Percentiles rank a stretch among this genome's conserved stretches.
phyloP scores from a whole-genome alignment of 92 coral and sea anemone genomes.

The Palythoa grandiflora region DNA sequence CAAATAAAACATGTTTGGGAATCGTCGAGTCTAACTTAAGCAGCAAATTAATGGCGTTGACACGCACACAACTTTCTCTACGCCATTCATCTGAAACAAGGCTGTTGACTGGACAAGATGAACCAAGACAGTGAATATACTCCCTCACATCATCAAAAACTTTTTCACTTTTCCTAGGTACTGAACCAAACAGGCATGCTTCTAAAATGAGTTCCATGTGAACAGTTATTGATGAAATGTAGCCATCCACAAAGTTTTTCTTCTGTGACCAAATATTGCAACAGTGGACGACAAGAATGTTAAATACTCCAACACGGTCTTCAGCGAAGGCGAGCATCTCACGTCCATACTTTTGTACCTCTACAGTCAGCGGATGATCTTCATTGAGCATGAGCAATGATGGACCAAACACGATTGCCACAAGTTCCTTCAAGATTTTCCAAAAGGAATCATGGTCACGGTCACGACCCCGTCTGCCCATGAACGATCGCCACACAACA shows the following conservation, averaged over 20 bases:
- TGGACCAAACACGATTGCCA: constrained; percentile 76
- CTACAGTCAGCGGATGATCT: constrained; percentile 70
- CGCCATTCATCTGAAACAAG: constrained; percentile 68
- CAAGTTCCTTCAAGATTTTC: constrained; percentile 71
- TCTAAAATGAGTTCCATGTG: constrained; percentile 74
- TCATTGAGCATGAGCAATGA: constrained; percentile 77
- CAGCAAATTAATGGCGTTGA: constrained; percentile 76
- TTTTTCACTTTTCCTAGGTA: constrained; percentile 71
- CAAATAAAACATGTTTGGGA: constrained; percentile 48
- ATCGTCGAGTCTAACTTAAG: constrained; percentile 66
- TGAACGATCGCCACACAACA: constrained; percentile 80
- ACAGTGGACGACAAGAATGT: constrained; percentile 78
- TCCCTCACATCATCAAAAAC: constrained; percentile 75
- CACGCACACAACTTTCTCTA: constrained; percentile 81
- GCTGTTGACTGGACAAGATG: constrained; percentile 61
- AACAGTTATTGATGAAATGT: constrained; percentile 20
- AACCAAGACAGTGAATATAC: constrained; percentile 77
- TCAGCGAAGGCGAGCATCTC: constrained; percentile 74
- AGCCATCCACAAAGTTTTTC: background rate
- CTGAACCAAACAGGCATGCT: constrained; percentile 83
- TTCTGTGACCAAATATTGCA: constrained; percentile 75
- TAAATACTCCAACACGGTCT: constrained; percentile 84
- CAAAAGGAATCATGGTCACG: constrained; percentile 76
- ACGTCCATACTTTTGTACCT: constrained; percentile 66
- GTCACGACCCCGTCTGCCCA: constrained; percentile 70